Evolutionary conservation across 2,113 vertebrate species (phyloP).

Genomic region (Hylia prasina): DNA sequence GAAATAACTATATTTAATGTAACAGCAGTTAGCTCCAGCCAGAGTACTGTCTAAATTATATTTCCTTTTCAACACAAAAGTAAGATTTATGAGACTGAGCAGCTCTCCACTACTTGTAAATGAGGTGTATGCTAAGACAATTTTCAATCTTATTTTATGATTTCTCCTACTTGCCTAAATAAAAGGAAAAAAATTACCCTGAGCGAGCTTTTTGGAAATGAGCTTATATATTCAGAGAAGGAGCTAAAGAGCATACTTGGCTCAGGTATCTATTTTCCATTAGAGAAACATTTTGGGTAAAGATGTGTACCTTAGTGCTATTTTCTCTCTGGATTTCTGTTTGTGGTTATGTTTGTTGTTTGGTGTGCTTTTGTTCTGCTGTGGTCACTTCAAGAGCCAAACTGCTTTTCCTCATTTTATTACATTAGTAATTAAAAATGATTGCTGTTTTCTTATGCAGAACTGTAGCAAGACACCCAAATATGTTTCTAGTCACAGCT

Average conservation of each 20-base stretch:
- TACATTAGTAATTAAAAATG: neutral
- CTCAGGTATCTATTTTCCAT: neutral
- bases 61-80: neutral
- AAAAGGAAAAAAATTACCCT: neutral
- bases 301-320: neutral
- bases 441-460: neutral
- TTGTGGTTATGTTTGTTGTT: neutral
- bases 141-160: neutral
- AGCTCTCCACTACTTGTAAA: neutral
- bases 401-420: neutral
- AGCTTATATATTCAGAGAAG: neutral
- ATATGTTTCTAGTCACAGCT: neutral
- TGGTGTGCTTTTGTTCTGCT: neutral
- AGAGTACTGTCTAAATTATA: neutral
- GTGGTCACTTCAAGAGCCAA: neutral
- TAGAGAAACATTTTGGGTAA: neutral
- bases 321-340: neutral
- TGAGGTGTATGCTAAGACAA: neutral
- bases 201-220: neutral
- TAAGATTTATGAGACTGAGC: neutral
- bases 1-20: neutral
- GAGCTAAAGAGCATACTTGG: neutral
- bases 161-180: neutral
- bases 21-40: neutral
- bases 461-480: neutral